Base-by-base conservation (phyloP, 2,888 invertebrate species). In the Microctonus brassicae region DNA sequence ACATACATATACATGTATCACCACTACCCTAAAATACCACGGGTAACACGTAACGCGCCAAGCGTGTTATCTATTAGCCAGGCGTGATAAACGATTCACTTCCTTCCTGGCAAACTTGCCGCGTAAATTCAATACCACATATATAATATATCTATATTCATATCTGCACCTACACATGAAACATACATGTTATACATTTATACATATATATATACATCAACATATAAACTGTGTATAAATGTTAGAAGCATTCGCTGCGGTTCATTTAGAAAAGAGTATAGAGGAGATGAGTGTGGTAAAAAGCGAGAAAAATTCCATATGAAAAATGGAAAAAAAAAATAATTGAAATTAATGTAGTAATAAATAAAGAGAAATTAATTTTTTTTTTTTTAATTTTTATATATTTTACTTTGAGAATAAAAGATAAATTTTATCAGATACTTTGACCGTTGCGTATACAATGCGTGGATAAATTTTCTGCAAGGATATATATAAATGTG, bases 11-110 rank as follows among this genome's bases (percentile, higher is more conserved):
- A 29, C 29, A 29, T 7, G 29, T 7, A 29, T 29, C 3, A 3
- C 3, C 29, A 29, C 66, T 36, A 36, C 58, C 73, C 69, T 68
- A 61, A 57, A 66, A 63, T 39, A n/a, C 70, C 36, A 47, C 24
- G 66, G 57, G 42, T 60, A 72, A 72, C 74, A 73, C 74, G 75
- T 76, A 69, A 74, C 75, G 65, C 68, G 64, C 47, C 47, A 67
- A 76, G 72, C 62, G 70, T 75, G 78, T 79, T 80, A 80, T 80
- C 80, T 79, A 81, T 78, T 77, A 75, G 75, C 75, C 70, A 73
- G 69, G 75, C 63, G 75, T 79, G 80, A 81, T 80, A 77, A 79
- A 79, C 76, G 79, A 80, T 78, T 78, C 64, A 72, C 69, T 79
- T 78, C 75, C 76, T 78, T 77, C 74, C 78, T 75, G 74, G 69